These are phyloP conservation scores for Drosophila virilis DNA, from an alignment of 1,140 invertebrate species.

Conservation along the genomic window DNA sequence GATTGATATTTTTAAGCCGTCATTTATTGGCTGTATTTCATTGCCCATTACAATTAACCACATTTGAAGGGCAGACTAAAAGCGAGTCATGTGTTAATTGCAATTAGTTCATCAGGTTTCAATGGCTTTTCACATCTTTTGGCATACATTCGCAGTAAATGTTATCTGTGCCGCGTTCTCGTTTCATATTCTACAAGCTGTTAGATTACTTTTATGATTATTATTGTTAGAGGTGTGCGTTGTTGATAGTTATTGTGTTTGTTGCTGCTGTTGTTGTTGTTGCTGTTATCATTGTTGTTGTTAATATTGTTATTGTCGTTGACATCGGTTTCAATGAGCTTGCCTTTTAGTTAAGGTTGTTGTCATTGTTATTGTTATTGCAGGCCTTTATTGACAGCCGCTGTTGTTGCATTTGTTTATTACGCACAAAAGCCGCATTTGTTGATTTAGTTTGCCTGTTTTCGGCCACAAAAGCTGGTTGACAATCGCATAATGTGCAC, in stretches of 20 bases:
- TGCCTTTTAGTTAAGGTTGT: constrained; percentile 35
- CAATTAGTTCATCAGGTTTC: constrained; percentile 35
- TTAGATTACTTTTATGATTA: constrained; percentile 42
- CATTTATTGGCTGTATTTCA: constrained; percentile 14
- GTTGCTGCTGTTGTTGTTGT: constrained; percentile 23
- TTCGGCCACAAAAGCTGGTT: constrained; percentile 42
- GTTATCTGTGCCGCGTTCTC: constrained; percentile 27
- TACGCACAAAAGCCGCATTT: constrained; percentile 53
- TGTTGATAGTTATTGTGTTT: constrained; percentile 23
- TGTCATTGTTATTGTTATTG: constrained; percentile 31
- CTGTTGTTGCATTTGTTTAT: constrained; percentile 46
- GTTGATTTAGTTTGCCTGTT: constrained; percentile 46
- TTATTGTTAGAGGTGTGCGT: constrained; percentile 33
- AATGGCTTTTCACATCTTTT: constrained; percentile 42
- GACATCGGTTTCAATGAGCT: constrained; percentile 43
- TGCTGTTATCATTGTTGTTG: constrained; percentile 22
- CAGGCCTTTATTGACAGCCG: constrained; percentile 50
- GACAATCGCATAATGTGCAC: constrained; percentile 38
- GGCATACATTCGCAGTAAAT: constrained; percentile 47
- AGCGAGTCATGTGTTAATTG: constrained; percentile 1
- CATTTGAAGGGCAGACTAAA: neutral
- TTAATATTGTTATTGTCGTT: constrained; percentile 29
- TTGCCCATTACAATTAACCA: constrained; percentile 38
- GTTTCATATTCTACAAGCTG: constrained; percentile 16
- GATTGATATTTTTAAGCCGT: neutral